Evolutionary conservation across 2,113 vertebrate species (phyloP).

Genomic region (Patagioenas fasciata): DNA sequence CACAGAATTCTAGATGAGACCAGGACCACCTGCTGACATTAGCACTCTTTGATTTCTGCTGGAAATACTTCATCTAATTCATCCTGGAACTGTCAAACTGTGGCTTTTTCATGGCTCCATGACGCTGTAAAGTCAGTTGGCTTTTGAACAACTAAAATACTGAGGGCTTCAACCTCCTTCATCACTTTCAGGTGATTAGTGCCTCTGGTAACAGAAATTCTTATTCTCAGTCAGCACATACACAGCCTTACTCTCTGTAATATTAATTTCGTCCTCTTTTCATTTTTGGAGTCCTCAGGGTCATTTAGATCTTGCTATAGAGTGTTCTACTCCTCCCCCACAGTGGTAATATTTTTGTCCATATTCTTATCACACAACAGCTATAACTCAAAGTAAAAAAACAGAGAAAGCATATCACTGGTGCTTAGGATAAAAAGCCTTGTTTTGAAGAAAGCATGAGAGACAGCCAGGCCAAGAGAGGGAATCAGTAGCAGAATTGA

Average conservation of each 20-base stretch:
- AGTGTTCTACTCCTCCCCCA: not conserved
- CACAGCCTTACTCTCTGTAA: not conserved
- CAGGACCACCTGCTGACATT: not conserved
- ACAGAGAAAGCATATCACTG: not conserved
- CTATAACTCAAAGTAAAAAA: not conserved
- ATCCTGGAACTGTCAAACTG: not conserved
- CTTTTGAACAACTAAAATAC: not conserved
- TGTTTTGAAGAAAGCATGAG: not conserved
- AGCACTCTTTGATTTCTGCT: not conserved
- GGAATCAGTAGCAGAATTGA: not conserved
- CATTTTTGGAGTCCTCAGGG: not conserved
- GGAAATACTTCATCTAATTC: not conserved
- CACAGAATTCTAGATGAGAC: not conserved
- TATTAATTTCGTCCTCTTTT: not conserved
- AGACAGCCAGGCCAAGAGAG: not conserved
- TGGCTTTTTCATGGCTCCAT: not conserved
- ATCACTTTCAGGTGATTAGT: not conserved
- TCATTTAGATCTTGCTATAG: not conserved
- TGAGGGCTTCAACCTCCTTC: not conserved
- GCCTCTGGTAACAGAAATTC: not conserved
- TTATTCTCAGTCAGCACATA: not conserved
- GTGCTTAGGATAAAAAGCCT: not conserved
- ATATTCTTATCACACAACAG: not conserved
- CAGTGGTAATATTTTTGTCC: not conserved
- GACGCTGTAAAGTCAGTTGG: not conserved